Base-by-base conservation (phyloP, 2,888 invertebrate genomes). In the Plebejus anna region DNA sequence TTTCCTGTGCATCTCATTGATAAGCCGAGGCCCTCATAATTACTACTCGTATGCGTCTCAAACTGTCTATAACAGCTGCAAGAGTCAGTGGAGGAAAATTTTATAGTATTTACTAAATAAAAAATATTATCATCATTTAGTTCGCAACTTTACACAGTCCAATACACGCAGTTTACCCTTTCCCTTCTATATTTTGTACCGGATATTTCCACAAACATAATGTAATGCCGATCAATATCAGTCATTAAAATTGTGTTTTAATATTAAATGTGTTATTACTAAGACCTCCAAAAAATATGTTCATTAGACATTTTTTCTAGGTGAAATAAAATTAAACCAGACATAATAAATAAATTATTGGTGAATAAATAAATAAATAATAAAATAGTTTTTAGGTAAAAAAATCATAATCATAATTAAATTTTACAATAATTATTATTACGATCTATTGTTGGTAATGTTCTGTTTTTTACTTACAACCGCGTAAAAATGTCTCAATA, bases 171-270 rank as follows among this genome's bases (percentile, higher is more conserved):
- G 66, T 66, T 66, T 66, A 22, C 66, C 66, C 32, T 66, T 66
- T 66, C 66, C 66, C 32, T 66, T 66, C 13, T 66, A 66, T 66
- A 47, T 47, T 47, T 66, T 66, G 66, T 36, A 36, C 32, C 66
- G 66, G 66, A 66, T 66, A 36, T 66, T 66, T 66, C 66, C 66
- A 66, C 66, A 66, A 66, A 66, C 66, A 61, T 61, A 66, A 66
- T 16, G 66, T 32, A 66, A 66, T 66, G 66, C 13, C 36, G 66
- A 66, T 66, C 66, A 66, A 66, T 66, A 66, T 66, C 66, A 32
- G 32, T 66, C 16, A 36, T 16, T 66, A 32, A 28, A 59, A n/a
- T 59, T 36, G 32, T 32, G 13, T 66, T 66, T 66, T 32, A 42
- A 7, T 42, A 9, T 47, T 42, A 42, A 61, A 61, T 11, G 11